A percentile compares a stretch with the other conserved stretches of the same genome.
phyloP scores from a whole-genome alignment of 2,888 invertebrate species.

The Rhimphoctona megacephalus region DNA sequence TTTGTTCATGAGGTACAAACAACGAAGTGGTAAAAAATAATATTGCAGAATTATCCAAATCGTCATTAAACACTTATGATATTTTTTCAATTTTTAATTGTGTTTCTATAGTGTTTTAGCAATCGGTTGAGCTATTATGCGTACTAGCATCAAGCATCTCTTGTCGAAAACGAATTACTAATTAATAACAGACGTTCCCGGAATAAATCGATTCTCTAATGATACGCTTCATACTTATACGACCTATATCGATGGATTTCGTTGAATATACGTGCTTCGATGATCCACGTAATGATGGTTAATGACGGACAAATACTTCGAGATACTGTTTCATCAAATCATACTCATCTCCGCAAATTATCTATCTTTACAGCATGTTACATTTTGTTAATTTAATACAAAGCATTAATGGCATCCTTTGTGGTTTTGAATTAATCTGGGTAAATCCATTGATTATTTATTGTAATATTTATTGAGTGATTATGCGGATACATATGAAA shows the following conservation, averaged over 20 bases:
- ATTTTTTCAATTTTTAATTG: not conserved
- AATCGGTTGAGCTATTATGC: slow-evolving; percentile 39
- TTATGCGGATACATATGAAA: not conserved
- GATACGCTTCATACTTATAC: not conserved
- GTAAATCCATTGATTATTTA: not conserved
- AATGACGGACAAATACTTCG: not conserved
- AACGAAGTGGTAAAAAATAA: not conserved
- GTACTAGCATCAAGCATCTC: not conserved
- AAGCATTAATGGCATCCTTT: not conserved
- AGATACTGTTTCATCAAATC: not conserved
- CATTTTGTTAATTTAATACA: not conserved
- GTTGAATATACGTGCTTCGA: slow-evolving; percentile 10
- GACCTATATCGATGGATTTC: not conserved
- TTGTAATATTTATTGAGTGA: not conserved
- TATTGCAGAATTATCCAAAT: not conserved
- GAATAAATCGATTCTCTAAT: slow-evolving; percentile 35
- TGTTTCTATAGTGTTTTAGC: slow-evolving; percentile 1
- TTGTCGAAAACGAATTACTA: slow-evolving; percentile 24
- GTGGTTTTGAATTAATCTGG: not conserved
- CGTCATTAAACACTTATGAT: not conserved
- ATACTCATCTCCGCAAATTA: not conserved
- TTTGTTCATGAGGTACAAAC: not conserved
- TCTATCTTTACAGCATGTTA: not conserved
- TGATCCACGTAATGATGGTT: slow-evolving; percentile 25
- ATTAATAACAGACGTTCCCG: slow-evolving; percentile 29